Percentiles rank a stretch among this genome's conserved stretches.
Evolutionary conservation across 2,888 invertebrate species (phyloP).

Genomic region (Spicauda simplicius): DNA sequence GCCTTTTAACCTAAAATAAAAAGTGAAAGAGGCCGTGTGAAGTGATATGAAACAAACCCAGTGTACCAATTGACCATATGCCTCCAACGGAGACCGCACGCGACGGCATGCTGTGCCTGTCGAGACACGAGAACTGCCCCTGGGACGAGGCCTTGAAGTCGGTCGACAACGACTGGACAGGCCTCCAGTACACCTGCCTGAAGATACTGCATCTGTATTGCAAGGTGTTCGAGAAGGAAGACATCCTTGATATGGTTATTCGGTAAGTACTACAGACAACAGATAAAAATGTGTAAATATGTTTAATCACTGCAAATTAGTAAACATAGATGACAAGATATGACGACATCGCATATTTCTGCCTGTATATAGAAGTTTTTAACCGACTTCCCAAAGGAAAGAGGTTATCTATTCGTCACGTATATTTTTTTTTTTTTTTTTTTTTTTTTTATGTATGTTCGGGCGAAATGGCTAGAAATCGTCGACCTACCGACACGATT

Average conservation of each 20-base stretch:
- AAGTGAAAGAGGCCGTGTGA: background rate
- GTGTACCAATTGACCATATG: constrained; percentile 57
- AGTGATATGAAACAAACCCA: constrained; percentile 28
- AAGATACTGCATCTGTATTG: constrained; percentile 94
- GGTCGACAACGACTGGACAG: constrained; percentile 90
- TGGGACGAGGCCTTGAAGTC: constrained; percentile 84
- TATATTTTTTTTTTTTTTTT: too few species aligned
- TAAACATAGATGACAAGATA: too few species aligned
- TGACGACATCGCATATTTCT: too few species aligned
- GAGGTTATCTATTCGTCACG: too few species aligned
- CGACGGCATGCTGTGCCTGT: constrained; percentile 86
- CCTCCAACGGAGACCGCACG: constrained; percentile 75
- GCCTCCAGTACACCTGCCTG: constrained; percentile 92
- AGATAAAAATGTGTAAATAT: too few species aligned
- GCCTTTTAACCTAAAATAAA: background rate
- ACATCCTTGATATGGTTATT: constrained; percentile 91
- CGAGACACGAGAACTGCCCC: constrained; percentile 86
- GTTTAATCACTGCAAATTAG: too few species aligned
- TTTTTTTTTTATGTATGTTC: too few species aligned
- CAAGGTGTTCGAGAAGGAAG: constrained; percentile 93
- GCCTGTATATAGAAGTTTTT: too few species aligned
- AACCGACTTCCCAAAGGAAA: too few species aligned
- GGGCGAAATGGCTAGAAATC: too few species aligned
- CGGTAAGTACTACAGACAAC: too few species aligned
- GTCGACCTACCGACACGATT: too few species aligned